Evolutionary conservation across 2,797 vertebrate species (phyloP).

Genomic region (Eulemur coronatus): DNA sequence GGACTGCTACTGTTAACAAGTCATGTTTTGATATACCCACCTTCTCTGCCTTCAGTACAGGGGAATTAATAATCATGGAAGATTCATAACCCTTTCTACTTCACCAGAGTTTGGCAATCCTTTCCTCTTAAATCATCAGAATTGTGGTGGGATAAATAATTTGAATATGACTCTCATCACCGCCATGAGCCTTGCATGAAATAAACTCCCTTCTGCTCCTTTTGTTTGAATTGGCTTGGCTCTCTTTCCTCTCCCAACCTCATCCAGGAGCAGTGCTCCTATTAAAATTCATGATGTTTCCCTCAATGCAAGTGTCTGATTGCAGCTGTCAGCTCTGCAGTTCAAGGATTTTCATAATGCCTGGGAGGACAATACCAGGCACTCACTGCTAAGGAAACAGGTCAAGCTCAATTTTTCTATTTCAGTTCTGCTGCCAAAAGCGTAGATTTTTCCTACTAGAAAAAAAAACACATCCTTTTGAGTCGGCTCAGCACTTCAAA

Average conservation of each 20-base stretch:
- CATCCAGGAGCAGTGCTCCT: background rate
- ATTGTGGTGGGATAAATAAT: slow-evolving; percentile 47
- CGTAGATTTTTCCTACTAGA: slow-evolving; percentile 49
- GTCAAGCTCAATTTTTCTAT: slow-evolving; percentile 60
- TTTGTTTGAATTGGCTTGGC: slow-evolving; percentile 47
- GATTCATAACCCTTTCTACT: slow-evolving; percentile 1
- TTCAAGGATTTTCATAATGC: slow-evolving; percentile 25
- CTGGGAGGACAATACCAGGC: slow-evolving; percentile 38
- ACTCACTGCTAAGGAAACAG: slow-evolving; percentile 62
- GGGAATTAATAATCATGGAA: background rate
- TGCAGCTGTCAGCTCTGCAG: slow-evolving; percentile 59
- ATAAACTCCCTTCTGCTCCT: slow-evolving; percentile 50
- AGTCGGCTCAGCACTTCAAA: slow-evolving; percentile 55
- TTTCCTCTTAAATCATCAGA: slow-evolving; percentile 33
- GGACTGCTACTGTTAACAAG: background rate
- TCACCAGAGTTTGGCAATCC: background rate
- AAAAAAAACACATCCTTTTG: slow-evolving; percentile 35
- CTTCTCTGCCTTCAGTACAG: background rate
- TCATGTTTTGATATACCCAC: slow-evolving; percentile 11
- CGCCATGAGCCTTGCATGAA: background rate
- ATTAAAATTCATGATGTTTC: slow-evolving; percentile 67
- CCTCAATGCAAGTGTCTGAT: slow-evolving; percentile 54
- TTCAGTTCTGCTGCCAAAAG: slow-evolving; percentile 67
- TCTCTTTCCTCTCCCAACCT: slow-evolving; percentile 1
- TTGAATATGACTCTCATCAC: slow-evolving; percentile 47